These are phyloP conservation scores for Silurus meridionalis DNA, from an alignment of 2,113 vertebrate genomes.

Conservation along the genomic window DNA sequence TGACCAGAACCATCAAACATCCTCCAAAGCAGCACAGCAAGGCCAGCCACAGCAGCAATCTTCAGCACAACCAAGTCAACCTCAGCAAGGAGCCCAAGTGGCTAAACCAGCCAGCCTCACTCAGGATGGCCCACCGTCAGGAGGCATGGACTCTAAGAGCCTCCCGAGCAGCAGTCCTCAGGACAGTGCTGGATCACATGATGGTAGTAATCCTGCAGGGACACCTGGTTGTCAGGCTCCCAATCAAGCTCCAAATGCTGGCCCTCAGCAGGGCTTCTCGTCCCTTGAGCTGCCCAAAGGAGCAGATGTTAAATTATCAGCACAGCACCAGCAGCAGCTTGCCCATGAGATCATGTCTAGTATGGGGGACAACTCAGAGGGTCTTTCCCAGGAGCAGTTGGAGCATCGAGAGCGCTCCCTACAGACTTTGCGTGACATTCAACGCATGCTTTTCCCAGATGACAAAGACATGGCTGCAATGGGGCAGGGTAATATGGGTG, in stretches of 20 bases:
- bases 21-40: constrained; percentile 84
- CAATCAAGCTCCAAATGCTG: constrained; percentile 66
- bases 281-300: constrained; percentile 58
- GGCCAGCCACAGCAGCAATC: constrained; percentile 75
- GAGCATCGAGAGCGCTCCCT: constrained; percentile 94
- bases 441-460: constrained; percentile 98
- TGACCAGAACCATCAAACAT: constrained; percentile 90
- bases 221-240: constrained; percentile 77
- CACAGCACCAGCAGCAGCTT: constrained; percentile 79
- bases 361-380: constrained; percentile 93
- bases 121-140: constrained; percentile 80
- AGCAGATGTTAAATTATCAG: constrained; percentile 66
- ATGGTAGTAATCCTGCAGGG: constrained; percentile 78
- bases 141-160: constrained; percentile 85
- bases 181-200: constrained; percentile 78
- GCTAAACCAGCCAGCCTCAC: constrained; percentile 74
- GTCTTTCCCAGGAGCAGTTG: constrained; percentile 95
- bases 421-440: constrained; percentile 95
- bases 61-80: constrained; percentile 69
- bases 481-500: constrained; percentile 75
- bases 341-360: constrained; percentile 83
- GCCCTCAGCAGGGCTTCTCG: constrained; percentile 78
- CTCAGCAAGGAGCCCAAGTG: constrained; percentile 64
- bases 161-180: constrained; percentile 81
- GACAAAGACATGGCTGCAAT: constrained; percentile 81